Evolutionary conservation across 2,888 invertebrate genomes (phyloP), one percentile per base, ranked within the genome.

Genomic region (Stegophylla sp.): DNA sequence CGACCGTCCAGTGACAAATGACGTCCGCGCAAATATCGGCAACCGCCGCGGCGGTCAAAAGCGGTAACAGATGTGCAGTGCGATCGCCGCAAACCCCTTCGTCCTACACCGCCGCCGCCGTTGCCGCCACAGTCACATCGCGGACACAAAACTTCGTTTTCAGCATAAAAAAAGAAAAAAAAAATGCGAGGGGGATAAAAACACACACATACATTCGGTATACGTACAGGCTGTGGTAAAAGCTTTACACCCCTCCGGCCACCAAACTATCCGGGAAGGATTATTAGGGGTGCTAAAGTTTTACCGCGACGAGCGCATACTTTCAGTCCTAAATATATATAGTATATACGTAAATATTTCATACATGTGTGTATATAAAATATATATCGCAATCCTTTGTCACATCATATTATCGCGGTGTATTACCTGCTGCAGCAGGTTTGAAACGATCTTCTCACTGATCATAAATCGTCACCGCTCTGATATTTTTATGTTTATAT

Each of bases 21-120:
- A 79, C 79, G 79, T 79, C 71, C 79, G 67, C 79, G 69, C n/a
- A 71, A 79, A 79, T 71, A 79, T 79, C 79, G 79, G 69, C 61
- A 51, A 71, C 79, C 79, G 79, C 79, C 79, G 77, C 43, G 79
- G 79, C 79, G 79, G 79, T 79, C 79, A 79, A 61, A 77, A 79
- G 67, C 79, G 79, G 79, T 79, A 79, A 79, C 79, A 79, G 79
- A 79, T 79, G 79, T 71, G 79, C n/a, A n/a, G n/a, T 48, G 56
- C 79, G 79, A 79, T 79, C 71, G 79, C 79, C 34, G 73, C 34
- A 34, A 56, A 69, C 67, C 67, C 48, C 26, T 53, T 41, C 45
- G 56, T 56, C 51, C 41, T 43, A 26, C 45, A 7, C 20, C 48
- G 7, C 26, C 48, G 10, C 28, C 51, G 43, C 28, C 28, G 15